Evolutionary conservation across 2,113 vertebrate species (phyloP), one percentile per base, ranked within the genome.

Genomic region (Macroglossus sobrinus): DNA sequence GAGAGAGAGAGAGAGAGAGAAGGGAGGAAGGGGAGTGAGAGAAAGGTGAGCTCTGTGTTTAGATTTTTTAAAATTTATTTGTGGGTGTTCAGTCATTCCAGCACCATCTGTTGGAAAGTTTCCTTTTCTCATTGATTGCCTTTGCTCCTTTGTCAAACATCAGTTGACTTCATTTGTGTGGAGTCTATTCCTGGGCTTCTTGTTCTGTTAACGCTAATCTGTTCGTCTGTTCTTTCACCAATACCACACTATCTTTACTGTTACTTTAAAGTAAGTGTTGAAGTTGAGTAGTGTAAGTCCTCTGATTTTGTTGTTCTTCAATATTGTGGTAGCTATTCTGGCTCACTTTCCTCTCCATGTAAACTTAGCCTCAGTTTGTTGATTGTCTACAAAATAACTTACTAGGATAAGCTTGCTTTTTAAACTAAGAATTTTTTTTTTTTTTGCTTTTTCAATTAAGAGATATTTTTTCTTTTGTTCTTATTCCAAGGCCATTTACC

Each of bases 141-240:
- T 93, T 88, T 94, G 43, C n/a, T 91, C 11, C 43, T 78, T 93
- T 71, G 74, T 89, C 84, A 74, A 35, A 93, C 40, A 69, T 94
- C 93, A 89, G 66, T 68, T 93, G 93, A 55, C 45, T 85, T 0
- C 88, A 38, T 55, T 79, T 92, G 33, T 91, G 35, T 79, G 33
- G 76, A 12, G 15, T 66, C 57, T 93, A 3, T 97, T 94, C 85
- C 53, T 90, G 64, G 88, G 24, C 38, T 81, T 50, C 71, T 74
- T 74, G 0, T 84, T 96, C 82, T 64, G 24, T 78, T 64, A 57
- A 57, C 57, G 38, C 35, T 91, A 85, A 80, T 82, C 64, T 40
- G 1, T 55, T 59, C 87, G 64, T 88, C 47, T 79, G 1, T 80
- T 86, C 76, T 68, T 80, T 74, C 18, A 26, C 55, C 47, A 66